A percentile compares a stretch with the other conserved stretches of the same genome.
phyloP scores from a whole-genome alignment of 92 coral and sea anemone genomes.

The Ricordea florida region DNA sequence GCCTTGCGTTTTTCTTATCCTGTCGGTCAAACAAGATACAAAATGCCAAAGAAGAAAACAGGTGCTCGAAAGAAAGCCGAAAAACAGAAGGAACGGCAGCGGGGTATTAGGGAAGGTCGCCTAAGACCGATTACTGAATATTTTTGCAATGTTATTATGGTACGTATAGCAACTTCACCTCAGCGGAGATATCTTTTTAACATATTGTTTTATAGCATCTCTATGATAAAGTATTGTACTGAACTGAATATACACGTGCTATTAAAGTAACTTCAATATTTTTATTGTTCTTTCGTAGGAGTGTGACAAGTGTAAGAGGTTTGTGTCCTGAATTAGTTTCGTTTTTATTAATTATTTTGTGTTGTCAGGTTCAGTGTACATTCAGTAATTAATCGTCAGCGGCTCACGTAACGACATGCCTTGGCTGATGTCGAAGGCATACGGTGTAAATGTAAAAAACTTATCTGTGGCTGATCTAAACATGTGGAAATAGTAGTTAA shows the following conservation, averaged over 20 bases:
- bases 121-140: constrained; percentile 70
- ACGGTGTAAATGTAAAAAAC: no score
- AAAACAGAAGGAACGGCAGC: constrained; percentile 88
- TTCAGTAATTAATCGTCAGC: no score
- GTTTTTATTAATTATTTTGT: no score
- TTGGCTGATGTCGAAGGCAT: no score
- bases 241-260: no score
- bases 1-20: no score
- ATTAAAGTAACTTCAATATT: not conserved
- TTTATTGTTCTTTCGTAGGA: constrained; percentile 54
- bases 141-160: constrained; percentile 89
- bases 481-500: no score
- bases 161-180: constrained; percentile 2
- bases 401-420: no score
- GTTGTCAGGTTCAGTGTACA: no score
- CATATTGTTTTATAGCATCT: not conserved
- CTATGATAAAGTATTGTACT: not conserved
- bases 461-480: no score
- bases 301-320: constrained; percentile 98
- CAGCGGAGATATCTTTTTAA: not conserved
- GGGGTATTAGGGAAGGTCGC: constrained; percentile 64
- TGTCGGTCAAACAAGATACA: not conserved
- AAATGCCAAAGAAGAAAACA: constrained; percentile 98
- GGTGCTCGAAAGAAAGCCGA: constrained; percentile 99
- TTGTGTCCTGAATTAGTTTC: no score